Evolutionary conservation across 2,888 invertebrate genomes (phyloP).

Genomic region (Endotricha flammealis): DNA sequence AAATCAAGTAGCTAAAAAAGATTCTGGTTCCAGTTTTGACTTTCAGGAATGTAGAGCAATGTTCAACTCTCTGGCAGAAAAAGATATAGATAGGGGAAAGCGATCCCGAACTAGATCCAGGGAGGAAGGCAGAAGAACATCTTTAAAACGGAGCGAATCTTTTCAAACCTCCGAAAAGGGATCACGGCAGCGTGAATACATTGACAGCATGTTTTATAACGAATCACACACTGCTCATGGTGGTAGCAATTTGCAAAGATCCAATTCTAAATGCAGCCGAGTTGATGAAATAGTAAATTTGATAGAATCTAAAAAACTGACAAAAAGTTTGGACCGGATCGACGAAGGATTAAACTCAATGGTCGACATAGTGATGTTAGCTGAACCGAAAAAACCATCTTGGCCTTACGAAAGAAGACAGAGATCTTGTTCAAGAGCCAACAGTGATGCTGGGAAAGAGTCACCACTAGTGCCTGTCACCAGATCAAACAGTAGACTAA

Average conservation of each 20-base stretch:
- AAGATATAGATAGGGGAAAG: slow-evolving; percentile 55
- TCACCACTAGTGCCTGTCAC: slow-evolving; percentile 55
- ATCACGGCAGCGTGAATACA: slow-evolving; percentile 67
- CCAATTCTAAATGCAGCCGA: slow-evolving; percentile 56
- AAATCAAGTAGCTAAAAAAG: slow-evolving; percentile 54
- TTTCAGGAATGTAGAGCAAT: slow-evolving; percentile 76
- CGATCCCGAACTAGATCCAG: slow-evolving; percentile 57
- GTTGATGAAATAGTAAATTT: slow-evolving; percentile 74
- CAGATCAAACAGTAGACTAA: slow-evolving; percentile 46
- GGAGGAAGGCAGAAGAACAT: slow-evolving; percentile 51
- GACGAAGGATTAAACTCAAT: slow-evolving; percentile 85
- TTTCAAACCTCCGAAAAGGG: slow-evolving; percentile 68
- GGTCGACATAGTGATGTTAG: slow-evolving; percentile 84
- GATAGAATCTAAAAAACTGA: slow-evolving; percentile 79
- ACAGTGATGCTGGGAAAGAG: slow-evolving; percentile 58
- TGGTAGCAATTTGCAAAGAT: slow-evolving; percentile 35
- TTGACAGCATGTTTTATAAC: slow-evolving; percentile 79
- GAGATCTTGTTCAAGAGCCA: slow-evolving; percentile 58
- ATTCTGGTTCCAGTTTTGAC: slow-evolving; percentile 56
- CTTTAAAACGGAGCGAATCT: slow-evolving; percentile 69
- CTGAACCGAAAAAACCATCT: slow-evolving; percentile 64
- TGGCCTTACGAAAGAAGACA: slow-evolving; percentile 67
- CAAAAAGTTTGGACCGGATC: slow-evolving; percentile 88
- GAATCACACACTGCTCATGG: slow-evolving; percentile 63
- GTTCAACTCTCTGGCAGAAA: slow-evolving; percentile 77